These are phyloP conservation scores for Arvicanthis niloticus DNA, from an alignment of 2,113 vertebrate genomes.

Conservation along the genomic window DNA sequence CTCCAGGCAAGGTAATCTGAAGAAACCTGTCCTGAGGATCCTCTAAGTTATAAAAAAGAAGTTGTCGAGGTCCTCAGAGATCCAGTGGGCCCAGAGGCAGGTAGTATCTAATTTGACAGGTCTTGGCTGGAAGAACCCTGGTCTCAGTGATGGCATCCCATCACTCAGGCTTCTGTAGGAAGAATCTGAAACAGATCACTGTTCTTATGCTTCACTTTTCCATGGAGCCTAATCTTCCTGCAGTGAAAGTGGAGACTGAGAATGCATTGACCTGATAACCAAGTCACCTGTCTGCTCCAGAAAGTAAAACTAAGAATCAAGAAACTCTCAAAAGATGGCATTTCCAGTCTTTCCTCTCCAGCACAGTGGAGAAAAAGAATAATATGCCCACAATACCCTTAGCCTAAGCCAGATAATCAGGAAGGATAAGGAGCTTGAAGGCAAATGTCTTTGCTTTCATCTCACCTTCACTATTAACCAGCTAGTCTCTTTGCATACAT, in stretches of 20 bases:
- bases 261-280: background rate
- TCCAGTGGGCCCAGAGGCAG: background rate
- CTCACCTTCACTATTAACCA: background rate
- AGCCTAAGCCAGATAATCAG: background rate
- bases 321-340: background rate
- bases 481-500: background rate
- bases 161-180: background rate
- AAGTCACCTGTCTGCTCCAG: background rate
- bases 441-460: too few relatives aligned
- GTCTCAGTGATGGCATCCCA: background rate
- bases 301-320: background rate
- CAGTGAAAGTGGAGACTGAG: background rate
- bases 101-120: fast-evolving
- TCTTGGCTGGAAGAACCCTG: background rate
- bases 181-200: background rate
- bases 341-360: fast-evolving
- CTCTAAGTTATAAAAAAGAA: background rate
- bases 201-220: background rate
- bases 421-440: too few relatives aligned
- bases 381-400: too few relatives aligned
- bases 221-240: background rate
- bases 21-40: background rate
- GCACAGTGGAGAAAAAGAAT: background rate
- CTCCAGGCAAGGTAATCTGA: fast-evolving
- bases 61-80: fast-evolving